Evolutionary conservation across 2,888 invertebrate species (phyloP).

Genomic region (Harpalus rufipes): DNA sequence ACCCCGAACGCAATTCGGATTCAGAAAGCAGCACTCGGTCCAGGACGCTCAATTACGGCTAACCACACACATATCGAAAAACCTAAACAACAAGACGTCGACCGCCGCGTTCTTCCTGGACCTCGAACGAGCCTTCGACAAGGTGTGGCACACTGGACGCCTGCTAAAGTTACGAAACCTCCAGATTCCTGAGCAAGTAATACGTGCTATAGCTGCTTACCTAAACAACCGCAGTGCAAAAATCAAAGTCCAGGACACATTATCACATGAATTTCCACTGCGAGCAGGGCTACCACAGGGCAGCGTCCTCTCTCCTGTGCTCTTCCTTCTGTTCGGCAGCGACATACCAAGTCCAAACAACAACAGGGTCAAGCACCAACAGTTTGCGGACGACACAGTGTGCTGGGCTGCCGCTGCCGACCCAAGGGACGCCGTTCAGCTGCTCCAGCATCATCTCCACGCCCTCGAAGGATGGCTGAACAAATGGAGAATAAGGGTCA

Average conservation of each 20-base stretch:
- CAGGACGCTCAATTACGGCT: not conserved
- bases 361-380: not conserved
- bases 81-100: not conserved
- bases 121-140: conserved; percentile 10
- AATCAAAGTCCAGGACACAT: not conserved
- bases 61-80: not conserved
- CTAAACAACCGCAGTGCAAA: not conserved
- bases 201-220: not conserved
- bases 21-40: not conserved
- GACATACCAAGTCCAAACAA: not conserved
- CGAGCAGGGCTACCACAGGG: conserved; percentile 12
- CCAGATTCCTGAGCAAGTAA: not conserved
- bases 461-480: not conserved
- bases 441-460: not conserved
- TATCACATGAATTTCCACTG: not conserved
- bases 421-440: not conserved
- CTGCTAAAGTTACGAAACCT: not conserved
- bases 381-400: conserved; percentile 3
- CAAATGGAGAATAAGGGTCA: not conserved
- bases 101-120: not conserved
- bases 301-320: conserved; percentile 13
- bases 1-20: conserved; percentile 12
- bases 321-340: conserved; percentile 6
- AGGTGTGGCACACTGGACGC: conserved; percentile 21
- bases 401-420: not conserved